phyloP scores from a whole-genome alignment of 2,113 vertebrate genomes.

The Trochalopteron elliotii region DNA sequence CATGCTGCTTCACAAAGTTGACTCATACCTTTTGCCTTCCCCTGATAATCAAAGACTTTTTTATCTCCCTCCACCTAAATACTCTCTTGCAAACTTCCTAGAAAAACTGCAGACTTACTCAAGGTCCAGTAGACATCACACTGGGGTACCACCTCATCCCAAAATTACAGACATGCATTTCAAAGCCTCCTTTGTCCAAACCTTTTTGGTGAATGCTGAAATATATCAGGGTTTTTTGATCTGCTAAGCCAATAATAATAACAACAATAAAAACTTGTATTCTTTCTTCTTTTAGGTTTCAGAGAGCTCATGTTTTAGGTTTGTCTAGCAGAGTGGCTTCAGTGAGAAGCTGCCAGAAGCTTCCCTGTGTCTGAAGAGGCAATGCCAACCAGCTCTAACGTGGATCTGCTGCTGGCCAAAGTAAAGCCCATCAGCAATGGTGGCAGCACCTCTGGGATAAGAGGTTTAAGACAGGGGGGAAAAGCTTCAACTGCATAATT shows the following conservation, averaged over 20 bases:
- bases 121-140: background rate
- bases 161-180: background rate
- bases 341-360: background rate
- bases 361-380: background rate
- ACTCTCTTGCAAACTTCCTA: background rate
- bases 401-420: background rate
- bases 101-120: background rate
- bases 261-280: background rate
- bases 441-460: background rate
- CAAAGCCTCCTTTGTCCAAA: background rate
- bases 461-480: rapidly evolving
- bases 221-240: background rate
- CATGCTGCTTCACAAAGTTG: background rate
- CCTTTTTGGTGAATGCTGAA: background rate
- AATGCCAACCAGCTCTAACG: background rate
- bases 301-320: background rate
- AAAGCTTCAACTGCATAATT: background rate
- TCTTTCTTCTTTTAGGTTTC: background rate
- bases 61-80: background rate
- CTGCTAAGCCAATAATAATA: background rate
- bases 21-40: background rate
- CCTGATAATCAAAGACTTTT: background rate
- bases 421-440: background rate
- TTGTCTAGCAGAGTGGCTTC: background rate
- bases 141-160: background rate